Percentiles rank a stretch among this genome's conserved stretches.
Conservation (phyloP, 2,888 invertebrate species). For the Cryptophagus acutangulus region DNA sequence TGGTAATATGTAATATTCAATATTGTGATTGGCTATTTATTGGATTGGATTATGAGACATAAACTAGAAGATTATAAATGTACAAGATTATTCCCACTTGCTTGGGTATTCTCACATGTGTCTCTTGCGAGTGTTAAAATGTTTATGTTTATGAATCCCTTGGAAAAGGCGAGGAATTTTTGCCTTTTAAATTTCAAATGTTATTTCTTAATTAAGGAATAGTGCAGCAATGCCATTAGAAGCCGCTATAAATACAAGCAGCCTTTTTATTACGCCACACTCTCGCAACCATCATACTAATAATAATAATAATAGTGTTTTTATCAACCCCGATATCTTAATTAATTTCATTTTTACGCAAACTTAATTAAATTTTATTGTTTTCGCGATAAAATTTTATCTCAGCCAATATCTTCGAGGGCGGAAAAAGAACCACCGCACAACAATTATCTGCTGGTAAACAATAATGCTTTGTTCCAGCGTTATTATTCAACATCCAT, state of each 20-base stretch:
- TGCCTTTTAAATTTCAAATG: conserved; percentile 11
- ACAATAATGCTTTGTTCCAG: conserved; percentile 3
- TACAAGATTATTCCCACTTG: conserved; percentile 33
- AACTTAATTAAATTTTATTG: too few relatives aligned
- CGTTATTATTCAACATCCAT: conserved; percentile 7
- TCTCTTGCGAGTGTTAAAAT: conserved; percentile 19
- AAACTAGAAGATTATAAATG: conserved; percentile 38
- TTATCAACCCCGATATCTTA: too few relatives aligned
- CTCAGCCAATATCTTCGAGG: too few relatives aligned
- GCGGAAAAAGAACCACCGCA: too few relatives aligned
- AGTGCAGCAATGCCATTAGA: too few relatives aligned
- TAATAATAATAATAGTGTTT: too few relatives aligned
- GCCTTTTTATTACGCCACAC: too few relatives aligned
- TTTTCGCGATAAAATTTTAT: too few relatives aligned
- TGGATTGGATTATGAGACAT: conserved; percentile 38
- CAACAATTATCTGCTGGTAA: too few relatives aligned
- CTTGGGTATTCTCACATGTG: conserved; percentile 17
- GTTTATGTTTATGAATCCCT: conserved; percentile 17
- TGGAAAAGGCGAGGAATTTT: conserved; percentile 11
- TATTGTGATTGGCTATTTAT: conserved; percentile 45
- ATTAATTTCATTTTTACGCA: too few relatives aligned
- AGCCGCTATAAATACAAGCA: too few relatives aligned
- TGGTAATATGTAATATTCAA: conserved; percentile 44
- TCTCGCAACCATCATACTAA: too few relatives aligned
- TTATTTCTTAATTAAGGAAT: conserved; percentile 12